Evolutionary conservation across 2,113 vertebrate genomes (phyloP), one percentile per base, ranked within the genome.

Genomic region (Elephas maximus): DNA sequence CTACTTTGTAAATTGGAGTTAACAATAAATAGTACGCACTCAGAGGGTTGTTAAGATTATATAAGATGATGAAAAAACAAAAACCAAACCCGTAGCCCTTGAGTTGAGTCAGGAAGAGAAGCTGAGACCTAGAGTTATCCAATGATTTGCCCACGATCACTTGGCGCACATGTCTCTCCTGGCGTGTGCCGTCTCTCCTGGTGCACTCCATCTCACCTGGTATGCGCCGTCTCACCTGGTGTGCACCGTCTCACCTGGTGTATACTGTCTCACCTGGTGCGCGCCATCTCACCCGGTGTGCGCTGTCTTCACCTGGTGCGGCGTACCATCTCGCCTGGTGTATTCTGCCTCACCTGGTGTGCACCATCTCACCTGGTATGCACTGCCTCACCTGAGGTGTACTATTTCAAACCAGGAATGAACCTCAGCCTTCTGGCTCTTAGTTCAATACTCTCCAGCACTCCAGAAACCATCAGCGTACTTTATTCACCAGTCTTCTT

Each of bases 401-500:
- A 37, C 14, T 20, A 5, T 60, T 20, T 4, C 60, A 30, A 18
- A 51, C 20, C n/a, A 69, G 62, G 33, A 78, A 3, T 14, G n/a
- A 26, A 11, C 69, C 60, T 73, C 23, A 1, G 4, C 14, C 45
- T 86, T 77, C 86, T 14, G 6, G 14, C 83, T 20, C 93, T 67
- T 69, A 30, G n/a, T 24, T 53, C 18, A 82, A 57, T 23, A 3
- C 4, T 90, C 48, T 53, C 8, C 74, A 44, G 67, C 88, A 78
- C 81, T 94, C 93, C 60, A 85, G 84, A 94, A 79, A 23, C 60
- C 93, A 86, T 82, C 71, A 21, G 12, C 51, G 67, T 69, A 9
- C 12, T 88, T 83, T 94, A 65, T 80, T 81, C 94, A 63, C 89
- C 78, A 65, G 4, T 73, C 91, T 93, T 71, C 44, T 87, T 95